Base-by-base conservation (phyloP, 2,797 vertebrate species). In the Lerista edwardsae region DNA sequence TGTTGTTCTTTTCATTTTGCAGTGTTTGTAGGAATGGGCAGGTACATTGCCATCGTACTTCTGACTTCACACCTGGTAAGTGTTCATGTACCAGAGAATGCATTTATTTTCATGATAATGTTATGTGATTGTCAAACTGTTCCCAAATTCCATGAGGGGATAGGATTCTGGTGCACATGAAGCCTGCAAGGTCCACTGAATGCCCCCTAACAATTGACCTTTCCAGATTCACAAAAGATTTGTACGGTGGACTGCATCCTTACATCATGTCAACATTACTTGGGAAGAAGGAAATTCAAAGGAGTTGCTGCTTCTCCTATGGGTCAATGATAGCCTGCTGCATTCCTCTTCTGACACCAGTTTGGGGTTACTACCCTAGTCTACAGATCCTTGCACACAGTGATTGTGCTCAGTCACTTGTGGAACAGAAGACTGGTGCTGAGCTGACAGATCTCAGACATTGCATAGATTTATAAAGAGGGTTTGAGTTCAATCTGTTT, bases 391-490 rank as follows among this genome's bases (percentile, higher is more conserved):
- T 34, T 31, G 65, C 9, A 31, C 29, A 34, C 31, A 34, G 31
- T 12, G 27, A n/a, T 34, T 31, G 65, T 51, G 47, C 47, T 51
- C 47, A 51, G 47, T 59, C 57, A 59, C 57, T 19, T 59, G 57
- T 21, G 57, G 57, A 23, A 3, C 3, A 59, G 21, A 59, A 21
- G 17, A 23, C 8, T 59, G 47, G 47, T 59, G 57, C 17, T 59
- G 57, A 59, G 17, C 57, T 59, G 57, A 23, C 47, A 23, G 57
- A 59, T 19, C 21, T 59, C 17, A 59, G 57, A 59, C 21, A 19
- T 2, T 19, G 17, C 80, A 91, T 94, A 91, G 91, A 87, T 90
- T n/a, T 36, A 51, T 51, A 51, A 51, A 51, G 6, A 51, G 47
- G 47, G 47, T 51, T 51, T 51, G 47, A 51, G 47, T 51, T 51